Conservation (phyloP, 2,113 vertebrate species). For the Siniperca knerii region DNA sequence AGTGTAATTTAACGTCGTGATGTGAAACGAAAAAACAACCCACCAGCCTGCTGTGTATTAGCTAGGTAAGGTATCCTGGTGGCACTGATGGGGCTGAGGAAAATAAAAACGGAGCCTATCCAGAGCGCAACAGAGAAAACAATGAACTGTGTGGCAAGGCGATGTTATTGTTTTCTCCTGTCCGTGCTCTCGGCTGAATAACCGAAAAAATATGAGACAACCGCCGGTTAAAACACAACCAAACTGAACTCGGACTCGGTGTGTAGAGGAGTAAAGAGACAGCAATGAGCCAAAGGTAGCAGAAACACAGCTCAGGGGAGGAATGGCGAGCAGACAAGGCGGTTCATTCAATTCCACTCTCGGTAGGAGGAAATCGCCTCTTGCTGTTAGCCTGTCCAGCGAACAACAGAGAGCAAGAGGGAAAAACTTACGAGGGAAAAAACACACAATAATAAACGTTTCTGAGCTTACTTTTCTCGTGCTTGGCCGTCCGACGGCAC, state of each 20-base stretch:
- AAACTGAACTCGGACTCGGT: background rate
- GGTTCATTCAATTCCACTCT: conserved; percentile 84
- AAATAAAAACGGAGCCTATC: conserved; percentile 68
- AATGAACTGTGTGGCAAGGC: conserved; percentile 68
- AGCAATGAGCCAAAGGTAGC: conserved; percentile 27
- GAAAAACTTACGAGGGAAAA: conserved; percentile 63
- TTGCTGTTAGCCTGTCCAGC: conserved; percentile 72
- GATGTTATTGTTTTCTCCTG: conserved; percentile 80
- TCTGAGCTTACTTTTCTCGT: conserved; percentile 93
- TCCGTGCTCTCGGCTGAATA: conserved; percentile 41
- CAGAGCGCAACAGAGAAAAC: conserved; percentile 75
- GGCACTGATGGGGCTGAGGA: conserved; percentile 73
- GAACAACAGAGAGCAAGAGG: conserved; percentile 73
- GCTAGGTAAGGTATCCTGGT: conserved; percentile 52
- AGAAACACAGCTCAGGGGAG: conserved; percentile 51
- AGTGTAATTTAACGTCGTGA: conserved; percentile 3
- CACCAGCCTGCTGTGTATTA: conserved; percentile 45
- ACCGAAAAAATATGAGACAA: conserved; percentile 22
- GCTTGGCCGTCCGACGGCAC: conserved; percentile 97
- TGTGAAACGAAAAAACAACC: background rate
- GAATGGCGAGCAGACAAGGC: conserved; percentile 84
- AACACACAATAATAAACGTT: conserved; percentile 61
- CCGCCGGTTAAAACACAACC: background rate
- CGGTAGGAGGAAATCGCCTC: conserved; percentile 78
- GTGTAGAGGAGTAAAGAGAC: background rate